Conservation (phyloP, 2,888 invertebrate genomes). For the Ormyrus labotus region DNA sequence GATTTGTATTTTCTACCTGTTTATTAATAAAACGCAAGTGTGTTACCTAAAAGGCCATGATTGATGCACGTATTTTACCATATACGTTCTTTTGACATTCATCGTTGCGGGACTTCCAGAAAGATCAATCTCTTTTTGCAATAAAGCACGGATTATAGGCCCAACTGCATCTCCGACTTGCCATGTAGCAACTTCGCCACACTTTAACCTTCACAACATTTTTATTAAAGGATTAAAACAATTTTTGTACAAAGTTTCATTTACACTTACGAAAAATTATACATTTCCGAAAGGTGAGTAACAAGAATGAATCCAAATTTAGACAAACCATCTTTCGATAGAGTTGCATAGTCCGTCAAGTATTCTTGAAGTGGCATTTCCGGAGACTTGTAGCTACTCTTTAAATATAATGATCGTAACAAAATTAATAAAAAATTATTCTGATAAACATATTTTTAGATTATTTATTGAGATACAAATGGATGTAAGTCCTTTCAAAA, state of each 20-base stretch:
- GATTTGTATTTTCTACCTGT: too few relatives aligned
- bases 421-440: too few relatives aligned
- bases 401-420: background rate
- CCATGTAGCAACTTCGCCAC: constrained; percentile 54
- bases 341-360: constrained; percentile 48
- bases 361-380: constrained; percentile 42
- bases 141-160: constrained; percentile 54
- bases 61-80: constrained; percentile 45
- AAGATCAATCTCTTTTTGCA: constrained; percentile 34
- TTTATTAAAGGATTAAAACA: background rate
- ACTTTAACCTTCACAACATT: constrained; percentile 27
- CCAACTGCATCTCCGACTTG: constrained; percentile 53
- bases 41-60: constrained; percentile 59
- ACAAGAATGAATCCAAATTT: constrained; percentile 55
- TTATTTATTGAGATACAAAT: background rate
- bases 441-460: too few relatives aligned
- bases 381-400: constrained; percentile 39
- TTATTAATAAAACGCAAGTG: too few relatives aligned
- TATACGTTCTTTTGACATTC: constrained; percentile 22
- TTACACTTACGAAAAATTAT: constrained; percentile 60
- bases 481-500: background rate
- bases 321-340: constrained; percentile 26
- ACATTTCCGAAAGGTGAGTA: constrained; percentile 58
- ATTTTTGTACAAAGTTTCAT: constrained; percentile 23
- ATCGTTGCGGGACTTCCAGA: constrained; percentile 33